Evolutionary conservation across 2,797 vertebrate species (phyloP).

Genomic region (Orestias chungarensis): DNA sequence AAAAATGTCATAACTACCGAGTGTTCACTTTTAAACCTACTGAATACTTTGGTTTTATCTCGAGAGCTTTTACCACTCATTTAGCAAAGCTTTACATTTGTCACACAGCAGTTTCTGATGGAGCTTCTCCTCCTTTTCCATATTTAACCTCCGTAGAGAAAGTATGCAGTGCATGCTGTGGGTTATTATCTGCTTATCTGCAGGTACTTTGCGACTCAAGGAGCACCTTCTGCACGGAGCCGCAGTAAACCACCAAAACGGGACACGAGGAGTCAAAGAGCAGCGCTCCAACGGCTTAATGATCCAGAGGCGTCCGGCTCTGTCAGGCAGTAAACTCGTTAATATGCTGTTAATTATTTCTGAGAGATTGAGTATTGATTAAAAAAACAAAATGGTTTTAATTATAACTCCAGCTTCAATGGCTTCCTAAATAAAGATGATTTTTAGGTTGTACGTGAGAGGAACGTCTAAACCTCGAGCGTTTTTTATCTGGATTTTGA

Average conservation of each 20-base stretch:
- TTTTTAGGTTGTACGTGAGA: slow-evolving; percentile 65
- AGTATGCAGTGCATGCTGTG: slow-evolving; percentile 8
- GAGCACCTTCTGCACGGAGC: slow-evolving; percentile 56
- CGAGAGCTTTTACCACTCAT: slow-evolving; percentile 13
- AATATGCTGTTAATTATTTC: slow-evolving; percentile 85
- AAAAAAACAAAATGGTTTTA: slow-evolving; percentile 80
- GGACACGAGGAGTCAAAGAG: slow-evolving; percentile 75
- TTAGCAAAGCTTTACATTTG: slow-evolving; percentile 12
- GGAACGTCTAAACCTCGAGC: slow-evolving; percentile 53
- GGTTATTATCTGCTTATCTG: slow-evolving; percentile 59
- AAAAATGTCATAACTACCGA: slow-evolving; percentile 57
- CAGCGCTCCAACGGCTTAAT: slow-evolving; percentile 77
- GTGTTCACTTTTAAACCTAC: slow-evolving; percentile 22
- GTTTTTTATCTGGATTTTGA: slow-evolving; percentile 36
- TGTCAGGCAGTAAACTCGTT: slow-evolving; percentile 78
- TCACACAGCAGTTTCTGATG: slow-evolving; percentile 23
- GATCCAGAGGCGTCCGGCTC: slow-evolving; percentile 75
- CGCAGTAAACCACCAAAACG: slow-evolving; percentile 65
- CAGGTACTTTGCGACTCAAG: slow-evolving; percentile 55
- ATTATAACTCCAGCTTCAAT: slow-evolving; percentile 75
- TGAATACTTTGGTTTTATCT: slow-evolving; percentile 22
- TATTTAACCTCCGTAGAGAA: slow-evolving; percentile 33
- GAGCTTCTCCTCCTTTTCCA: slow-evolving; percentile 24
- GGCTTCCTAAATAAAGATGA: slow-evolving; percentile 67
- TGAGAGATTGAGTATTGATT: slow-evolving; percentile 84